Base-by-base conservation (phyloP, 2,888 invertebrate species). In the Luperina nickerlii region DNA sequence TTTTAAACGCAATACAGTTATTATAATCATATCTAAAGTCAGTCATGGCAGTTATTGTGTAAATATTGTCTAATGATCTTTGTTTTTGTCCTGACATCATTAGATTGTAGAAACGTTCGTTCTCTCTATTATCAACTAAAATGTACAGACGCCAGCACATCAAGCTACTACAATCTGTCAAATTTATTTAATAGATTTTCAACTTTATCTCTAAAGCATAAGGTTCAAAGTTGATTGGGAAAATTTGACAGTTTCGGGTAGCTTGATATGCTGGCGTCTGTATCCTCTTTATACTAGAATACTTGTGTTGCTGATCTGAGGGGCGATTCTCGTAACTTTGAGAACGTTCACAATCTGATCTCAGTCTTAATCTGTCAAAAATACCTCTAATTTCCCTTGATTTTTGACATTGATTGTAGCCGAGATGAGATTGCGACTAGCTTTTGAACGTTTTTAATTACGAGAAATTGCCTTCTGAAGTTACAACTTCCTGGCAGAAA, bases 31-130 rank as follows among this genome's bases (percentile, higher is more conserved):
- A 81, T 69, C 45, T 84, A 48, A 63, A 69, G 20, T 60, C 38
- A 70, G 78, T 66, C 20, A 32, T 32, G 32, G 32, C 32, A 65
- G 68, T 66, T 67, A 67, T 75, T 76, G 67, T 38, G 71, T 57
- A 62, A 75, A 78, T 86, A 77, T 78, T 85, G 68, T 62, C n/a
- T 60, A 81, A 42, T 62, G 57, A 63, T 66, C 71, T 72, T 78
- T 69, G 68, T 63, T 76, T 66, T 80, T 54, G 72, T 76, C 81
- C 68, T 84, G 76, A 79, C 70, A 82, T 76, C 48, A 65, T 76
- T 74, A 66, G 48, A 51, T 13, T 38, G 32, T 48, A 20, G 57
- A 68, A 69, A 74, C 18, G 4, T 60, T 63, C 7, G 48, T 63
- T 57, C 38, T 57, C 20, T n/a, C 15, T 38, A 20, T 15, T 66